Percentiles rank a stretch among this genome's conserved stretches.
Evolutionary conservation across 2,113 vertebrate genomes (phyloP).

Genomic region (Sinocyclocheilus maitianheensis): DNA sequence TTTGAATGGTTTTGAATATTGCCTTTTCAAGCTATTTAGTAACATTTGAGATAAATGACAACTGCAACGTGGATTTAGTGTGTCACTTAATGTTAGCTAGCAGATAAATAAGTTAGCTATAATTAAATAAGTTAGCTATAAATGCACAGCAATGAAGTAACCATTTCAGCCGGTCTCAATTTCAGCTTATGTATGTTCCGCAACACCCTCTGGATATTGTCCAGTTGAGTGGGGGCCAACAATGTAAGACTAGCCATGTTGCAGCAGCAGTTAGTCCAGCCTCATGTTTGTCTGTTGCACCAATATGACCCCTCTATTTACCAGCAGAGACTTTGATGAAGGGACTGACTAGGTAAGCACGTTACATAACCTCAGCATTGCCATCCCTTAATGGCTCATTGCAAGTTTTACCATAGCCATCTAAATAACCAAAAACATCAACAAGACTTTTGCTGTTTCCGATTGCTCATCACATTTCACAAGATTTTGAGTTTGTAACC

Average conservation of each 20-base stretch:
- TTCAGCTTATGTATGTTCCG: neutral
- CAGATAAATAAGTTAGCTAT: slow-evolving; percentile 15
- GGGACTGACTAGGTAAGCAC: neutral
- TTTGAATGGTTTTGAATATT: neutral
- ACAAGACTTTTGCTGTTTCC: neutral
- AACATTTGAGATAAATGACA: neutral
- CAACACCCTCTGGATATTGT: slow-evolving; percentile 9
- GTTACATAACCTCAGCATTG: neutral
- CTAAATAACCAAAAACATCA: neutral
- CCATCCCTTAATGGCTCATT: neutral
- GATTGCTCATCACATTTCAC: neutral
- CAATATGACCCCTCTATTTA: slow-evolving; percentile 12
- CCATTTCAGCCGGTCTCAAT: neutral
- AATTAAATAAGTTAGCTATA: neutral
- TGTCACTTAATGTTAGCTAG: slow-evolving; percentile 3
- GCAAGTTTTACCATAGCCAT: neutral
- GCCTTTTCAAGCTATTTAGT: neutral
- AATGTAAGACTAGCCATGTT: neutral
- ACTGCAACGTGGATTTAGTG: neutral
- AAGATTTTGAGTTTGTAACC: neutral
- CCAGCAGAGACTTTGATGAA: neutral
- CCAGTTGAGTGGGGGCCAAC: slow-evolving; percentile 3
- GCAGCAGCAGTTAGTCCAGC: slow-evolving; percentile 9
- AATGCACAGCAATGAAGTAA: slow-evolving; percentile 13
- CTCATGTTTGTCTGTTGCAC: slow-evolving; percentile 3